A percentile compares a stretch with the other conserved stretches of the same genome.
Evolutionary conservation across 2,888 invertebrate genomes (phyloP).

Genomic region (Leucophenga maculata): DNA sequence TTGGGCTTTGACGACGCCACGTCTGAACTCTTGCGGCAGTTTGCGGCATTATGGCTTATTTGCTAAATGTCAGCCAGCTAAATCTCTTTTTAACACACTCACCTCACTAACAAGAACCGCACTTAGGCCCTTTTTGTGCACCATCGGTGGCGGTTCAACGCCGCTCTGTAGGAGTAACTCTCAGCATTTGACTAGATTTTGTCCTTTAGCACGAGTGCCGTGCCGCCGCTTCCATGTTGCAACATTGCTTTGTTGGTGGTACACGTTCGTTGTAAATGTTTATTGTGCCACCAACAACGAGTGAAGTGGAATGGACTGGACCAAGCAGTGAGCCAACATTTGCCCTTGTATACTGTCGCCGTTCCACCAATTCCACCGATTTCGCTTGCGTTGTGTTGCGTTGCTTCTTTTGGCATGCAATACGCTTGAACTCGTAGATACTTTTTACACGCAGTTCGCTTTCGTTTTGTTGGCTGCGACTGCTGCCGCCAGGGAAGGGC

Average conservation of each 20-base stretch:
- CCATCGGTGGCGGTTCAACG: not conserved
- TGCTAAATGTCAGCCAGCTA: slow-evolving; percentile 48
- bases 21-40: too few relatives aligned
- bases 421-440: not conserved
- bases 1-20: too few relatives aligned
- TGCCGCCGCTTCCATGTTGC: slow-evolving; percentile 1
- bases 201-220: slow-evolving; percentile 5
- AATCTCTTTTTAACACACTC: slow-evolving; percentile 3
- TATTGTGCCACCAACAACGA: slow-evolving; percentile 58
- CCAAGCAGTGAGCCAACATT: slow-evolving; percentile 21
- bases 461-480: not conserved
- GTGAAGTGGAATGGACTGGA: slow-evolving; percentile 28
- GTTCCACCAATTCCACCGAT: not conserved
- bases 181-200: not conserved
- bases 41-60: slow-evolving; percentile 58
- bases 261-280: slow-evolving; percentile 54
- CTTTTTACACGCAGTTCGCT: not conserved
- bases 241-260: slow-evolving; percentile 30
- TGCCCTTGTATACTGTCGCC: slow-evolving; percentile 6
- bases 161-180: not conserved
- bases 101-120: not conserved
- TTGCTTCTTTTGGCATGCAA: not conserved
- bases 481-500: not conserved
- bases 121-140: slow-evolving; percentile 1
- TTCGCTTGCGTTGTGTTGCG: slow-evolving; percentile 28